These are phyloP conservation scores for Sebastes reedi DNA, from an alignment of 2,797 vertebrate species.

Conservation along the genomic window DNA sequence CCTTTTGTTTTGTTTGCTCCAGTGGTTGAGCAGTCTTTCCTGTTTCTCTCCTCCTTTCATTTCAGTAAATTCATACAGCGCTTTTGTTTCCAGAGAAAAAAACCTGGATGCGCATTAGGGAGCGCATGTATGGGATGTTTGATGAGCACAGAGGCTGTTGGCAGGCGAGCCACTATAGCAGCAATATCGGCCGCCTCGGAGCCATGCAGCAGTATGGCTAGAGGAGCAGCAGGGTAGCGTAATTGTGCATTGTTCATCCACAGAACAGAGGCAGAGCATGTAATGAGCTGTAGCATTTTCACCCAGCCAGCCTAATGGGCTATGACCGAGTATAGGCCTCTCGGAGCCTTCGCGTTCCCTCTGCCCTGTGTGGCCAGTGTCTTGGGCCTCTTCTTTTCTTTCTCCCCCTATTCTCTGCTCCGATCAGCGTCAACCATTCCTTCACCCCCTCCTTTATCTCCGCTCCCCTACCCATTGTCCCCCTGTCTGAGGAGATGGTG, in stretches of 20 bases:
- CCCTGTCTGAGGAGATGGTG: conserved; percentile 67
- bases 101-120: conserved; percentile 72
- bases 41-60: conserved; percentile 49
- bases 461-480: conserved; percentile 61
- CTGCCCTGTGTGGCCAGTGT: conserved; percentile 68
- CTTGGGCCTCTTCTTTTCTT: conserved; percentile 61
- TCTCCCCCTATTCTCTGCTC: conserved; percentile 40
- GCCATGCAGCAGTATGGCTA: conserved; percentile 64
- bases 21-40: conserved; percentile 42
- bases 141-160: conserved; percentile 63
- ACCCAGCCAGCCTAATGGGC: conserved; percentile 82
- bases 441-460: conserved; percentile 67
- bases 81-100: conserved; percentile 67
- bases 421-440: conserved; percentile 57
- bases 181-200: conserved; percentile 70
- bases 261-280: conserved; percentile 85
- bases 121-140: conserved; percentile 68
- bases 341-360: conserved; percentile 55
- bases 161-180: conserved; percentile 60
- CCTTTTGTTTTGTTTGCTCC: conserved; percentile 53
- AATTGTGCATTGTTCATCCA: conserved; percentile 86
- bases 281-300: conserved; percentile 85
- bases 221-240: conserved; percentile 79
- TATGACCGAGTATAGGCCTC: conserved; percentile 79
- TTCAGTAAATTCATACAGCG: conserved; percentile 60